phyloP scores from a whole-genome alignment of 2,113 vertebrate species.

The Tympanuchus pallidicinctus region DNA sequence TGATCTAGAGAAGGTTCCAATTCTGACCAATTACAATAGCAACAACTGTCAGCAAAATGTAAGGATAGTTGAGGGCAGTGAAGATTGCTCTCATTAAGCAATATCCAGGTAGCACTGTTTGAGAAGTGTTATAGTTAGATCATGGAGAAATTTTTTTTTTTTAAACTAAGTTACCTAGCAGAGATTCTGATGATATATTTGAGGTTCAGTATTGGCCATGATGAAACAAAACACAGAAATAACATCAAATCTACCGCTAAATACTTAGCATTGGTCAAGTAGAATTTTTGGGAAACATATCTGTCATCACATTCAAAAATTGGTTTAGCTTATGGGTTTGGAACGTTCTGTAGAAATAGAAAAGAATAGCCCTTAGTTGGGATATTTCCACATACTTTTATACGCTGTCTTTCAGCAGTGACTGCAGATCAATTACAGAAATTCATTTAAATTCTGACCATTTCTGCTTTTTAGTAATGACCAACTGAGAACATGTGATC shows the following conservation, averaged over 20 bases:
- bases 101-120: not conserved
- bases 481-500: not conserved
- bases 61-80: not conserved
- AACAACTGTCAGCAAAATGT: not conserved
- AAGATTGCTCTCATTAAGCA: not conserved
- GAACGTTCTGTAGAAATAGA: not conserved
- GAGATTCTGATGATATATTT: not conserved
- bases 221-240: slow-evolving; percentile 42
- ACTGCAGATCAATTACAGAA: not conserved
- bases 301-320: slow-evolving; percentile 52
- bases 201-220: slow-evolving; percentile 1
- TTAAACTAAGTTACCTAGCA: slow-evolving; percentile 22
- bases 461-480: not conserved
- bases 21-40: not conserved
- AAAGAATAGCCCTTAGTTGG: not conserved
- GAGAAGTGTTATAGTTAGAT: not conserved
- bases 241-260: slow-evolving; percentile 41
- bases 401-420: not conserved
- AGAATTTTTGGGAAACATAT: slow-evolving; percentile 22
- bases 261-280: not conserved
- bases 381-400: slow-evolving; percentile 12
- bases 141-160: not conserved
- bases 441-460: not conserved
- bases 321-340: slow-evolving; percentile 26
- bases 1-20: not conserved